A percentile compares a stretch with the other conserved stretches of the same genome.
Conservation (phyloP, 2,797 vertebrate species). For the Poeciliopsis infans region DNA sequence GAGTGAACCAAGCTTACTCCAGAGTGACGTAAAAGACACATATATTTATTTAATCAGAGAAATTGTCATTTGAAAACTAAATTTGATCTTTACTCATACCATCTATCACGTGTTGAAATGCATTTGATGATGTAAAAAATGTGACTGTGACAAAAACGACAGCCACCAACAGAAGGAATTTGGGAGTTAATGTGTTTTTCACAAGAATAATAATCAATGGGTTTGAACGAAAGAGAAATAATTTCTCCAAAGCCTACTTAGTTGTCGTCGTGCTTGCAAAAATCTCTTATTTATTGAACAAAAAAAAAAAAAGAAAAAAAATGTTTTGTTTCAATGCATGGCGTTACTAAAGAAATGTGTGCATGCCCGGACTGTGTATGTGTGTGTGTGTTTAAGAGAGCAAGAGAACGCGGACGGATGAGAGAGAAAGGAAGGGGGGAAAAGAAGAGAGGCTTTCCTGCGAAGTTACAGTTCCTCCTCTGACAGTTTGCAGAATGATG, state of each 20-base stretch:
- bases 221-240: not conserved
- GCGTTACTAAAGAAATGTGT: not conserved
- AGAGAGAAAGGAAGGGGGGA: constrained; percentile 7
- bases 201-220: not conserved
- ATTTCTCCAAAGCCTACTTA: not conserved
- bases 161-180: not conserved
- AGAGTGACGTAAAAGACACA: not conserved
- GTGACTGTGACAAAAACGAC: not conserved
- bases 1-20: not conserved
- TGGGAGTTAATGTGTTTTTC: not conserved
- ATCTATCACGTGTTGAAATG: not conserved
- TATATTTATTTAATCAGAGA: not conserved
- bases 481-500: constrained; percentile 24
- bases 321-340: not conserved
- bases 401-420: constrained; percentile 5
- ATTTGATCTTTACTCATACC: not conserved
- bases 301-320: rapidly evolving
- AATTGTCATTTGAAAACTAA: not conserved
- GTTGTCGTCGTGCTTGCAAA: not conserved
- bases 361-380: not conserved
- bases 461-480: constrained; percentile 29
- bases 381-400: not conserved
- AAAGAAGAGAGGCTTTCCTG: not conserved
- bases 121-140: not conserved
- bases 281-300: not conserved